Evolutionary conservation across 2,888 invertebrate species (phyloP), one percentile per base, ranked within the genome.

Genomic region (Synanthedon formicaeformis): DNA sequence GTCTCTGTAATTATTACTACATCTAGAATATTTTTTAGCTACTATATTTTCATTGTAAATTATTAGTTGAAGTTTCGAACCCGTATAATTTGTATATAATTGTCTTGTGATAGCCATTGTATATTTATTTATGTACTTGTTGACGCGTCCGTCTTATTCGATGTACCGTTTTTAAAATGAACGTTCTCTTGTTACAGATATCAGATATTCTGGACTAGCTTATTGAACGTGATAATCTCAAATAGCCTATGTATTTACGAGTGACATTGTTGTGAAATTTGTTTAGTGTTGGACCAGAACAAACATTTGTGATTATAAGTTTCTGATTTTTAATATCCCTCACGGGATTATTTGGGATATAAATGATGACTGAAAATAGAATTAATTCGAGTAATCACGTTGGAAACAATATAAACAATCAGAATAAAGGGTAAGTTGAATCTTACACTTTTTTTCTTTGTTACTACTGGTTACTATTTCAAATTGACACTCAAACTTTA

Each of bases 291-390:
- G 75, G 76, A 82, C 78, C 81, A 74, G 69, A 78, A 80, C 75
- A 78, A 79, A 80, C 72, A 79, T 72, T 82, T 81, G 82, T 83
- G 82, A 80, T 71, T 74, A 70, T 80, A 79, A 81, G 84, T 84
- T 82, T 86, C 80, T 85, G 81, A 82, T 81, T 82, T 81, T 79
- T 81, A 81, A 81, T 75, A 64, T 79, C 85, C 82, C 78, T 76
- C 70, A 51, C 71, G 73, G 82, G 82, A 76, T 76, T 71, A 69
- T 76, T 78, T 80, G 78, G 34, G 34, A 3, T 73, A 82, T 88
- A 89, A 81, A 93, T 92, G 92, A 93, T 92, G 92, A 92, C 92
- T 73, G 92, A 92, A 88, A 91, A 91, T 81, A 90, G 90, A 83
- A 89, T 92, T 81, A 91, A 90, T 87, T 89, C 92, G 71, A 92